These are phyloP conservation scores for Rhinoptilus africanus DNA, from an alignment of 2,113 vertebrate genomes.

Conservation along the genomic window DNA sequence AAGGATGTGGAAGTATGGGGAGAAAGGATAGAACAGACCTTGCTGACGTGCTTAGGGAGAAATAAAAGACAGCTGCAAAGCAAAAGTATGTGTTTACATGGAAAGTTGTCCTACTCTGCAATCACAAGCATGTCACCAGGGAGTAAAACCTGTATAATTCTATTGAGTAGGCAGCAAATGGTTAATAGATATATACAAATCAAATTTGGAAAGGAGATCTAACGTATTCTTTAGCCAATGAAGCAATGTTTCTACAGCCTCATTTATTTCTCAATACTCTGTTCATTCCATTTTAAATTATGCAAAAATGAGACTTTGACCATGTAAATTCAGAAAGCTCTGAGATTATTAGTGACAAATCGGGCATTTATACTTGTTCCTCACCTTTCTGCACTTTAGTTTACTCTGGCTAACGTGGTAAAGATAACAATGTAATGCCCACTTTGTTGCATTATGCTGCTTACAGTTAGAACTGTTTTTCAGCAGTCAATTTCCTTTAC, in stretches of 20 bases:
- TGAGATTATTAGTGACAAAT: background rate
- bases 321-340: background rate
- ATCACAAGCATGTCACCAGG: background rate
- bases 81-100: background rate
- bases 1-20: background rate
- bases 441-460: background rate
- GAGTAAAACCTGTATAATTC: background rate
- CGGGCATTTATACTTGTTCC: background rate
- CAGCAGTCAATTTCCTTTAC: background rate
- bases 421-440: background rate
- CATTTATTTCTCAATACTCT: background rate
- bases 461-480: background rate
- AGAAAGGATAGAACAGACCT: background rate
- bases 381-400: background rate
- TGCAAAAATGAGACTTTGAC: background rate
- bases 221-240: background rate
- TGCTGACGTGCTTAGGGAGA: background rate
- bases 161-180: background rate
- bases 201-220: background rate
- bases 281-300: background rate
- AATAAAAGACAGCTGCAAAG: background rate
- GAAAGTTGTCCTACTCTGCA: background rate
- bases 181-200: background rate
- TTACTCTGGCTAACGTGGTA: background rate
- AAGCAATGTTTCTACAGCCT: background rate